These are phyloP conservation scores for Clarias magur DNA, from an alignment of 2,113 vertebrate genomes.

Conservation along the genomic window DNA sequence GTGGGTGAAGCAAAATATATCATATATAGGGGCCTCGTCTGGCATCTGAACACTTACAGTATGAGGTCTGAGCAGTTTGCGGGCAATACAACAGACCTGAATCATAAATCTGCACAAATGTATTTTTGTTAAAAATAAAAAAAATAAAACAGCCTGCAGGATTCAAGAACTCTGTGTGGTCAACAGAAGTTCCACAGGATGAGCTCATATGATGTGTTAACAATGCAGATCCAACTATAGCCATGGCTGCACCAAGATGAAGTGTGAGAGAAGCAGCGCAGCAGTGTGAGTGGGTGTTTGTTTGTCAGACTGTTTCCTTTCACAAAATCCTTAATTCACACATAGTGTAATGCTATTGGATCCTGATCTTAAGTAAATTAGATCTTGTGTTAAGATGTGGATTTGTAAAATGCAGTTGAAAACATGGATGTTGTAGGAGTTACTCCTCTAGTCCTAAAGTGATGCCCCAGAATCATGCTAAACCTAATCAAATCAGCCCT, in stretches of 20 bases:
- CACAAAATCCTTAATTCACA: conserved; percentile 39
- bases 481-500: not conserved
- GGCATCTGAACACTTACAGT: not conserved
- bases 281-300: conserved; percentile 45
- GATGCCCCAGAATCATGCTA: not conserved
- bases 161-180: not conserved
- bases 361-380: conserved; percentile 24
- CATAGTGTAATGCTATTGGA: conserved; percentile 45
- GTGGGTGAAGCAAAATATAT: not conserved
- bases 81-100: not conserved
- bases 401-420: conserved; percentile 4
- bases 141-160: not conserved
- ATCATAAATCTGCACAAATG: conserved; percentile 1
- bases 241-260: conserved; percentile 39
- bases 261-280: conserved; percentile 38
- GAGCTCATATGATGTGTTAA: conserved; percentile 36
- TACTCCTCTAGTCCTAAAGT: not conserved
- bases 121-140: not conserved
- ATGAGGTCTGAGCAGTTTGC: not conserved
- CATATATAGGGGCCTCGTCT: not conserved
- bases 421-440: not conserved
- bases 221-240: conserved; percentile 37
- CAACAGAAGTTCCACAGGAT: conserved; percentile 25
- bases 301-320: conserved; percentile 46
- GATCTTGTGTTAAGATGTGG: conserved; percentile 22